Evolutionary conservation across 2,888 invertebrate genomes (phyloP).

Genomic region (Cephus rjabovi): DNA sequence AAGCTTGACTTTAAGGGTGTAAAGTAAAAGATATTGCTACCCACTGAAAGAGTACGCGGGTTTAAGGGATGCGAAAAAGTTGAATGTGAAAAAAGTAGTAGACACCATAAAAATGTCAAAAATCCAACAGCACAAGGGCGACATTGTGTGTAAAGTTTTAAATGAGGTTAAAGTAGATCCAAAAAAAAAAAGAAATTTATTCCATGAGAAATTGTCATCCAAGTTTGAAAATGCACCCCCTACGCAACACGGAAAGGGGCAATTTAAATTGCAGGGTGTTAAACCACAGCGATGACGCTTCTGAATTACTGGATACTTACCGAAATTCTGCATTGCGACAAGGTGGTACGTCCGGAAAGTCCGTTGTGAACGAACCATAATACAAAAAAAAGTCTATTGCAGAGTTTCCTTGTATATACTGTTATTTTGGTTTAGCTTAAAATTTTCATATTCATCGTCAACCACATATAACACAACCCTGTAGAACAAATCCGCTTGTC

Average conservation of each 20-base stretch:
- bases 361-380: slow-evolving; percentile 37
- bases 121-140: not conserved
- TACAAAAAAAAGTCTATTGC: not conserved
- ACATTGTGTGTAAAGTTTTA: not conserved
- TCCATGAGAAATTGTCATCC: not conserved
- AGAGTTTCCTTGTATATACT: too few species aligned
- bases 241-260: slow-evolving; percentile 31
- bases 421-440: not conserved
- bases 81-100: not conserved
- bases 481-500: not conserved
- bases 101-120: not conserved
- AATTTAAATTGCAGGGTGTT: slow-evolving; percentile 54
- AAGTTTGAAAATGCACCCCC: slow-evolving; percentile 14
- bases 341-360: slow-evolving; percentile 17
- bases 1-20: not conserved
- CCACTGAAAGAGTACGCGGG: too few species aligned
- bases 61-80: not conserved
- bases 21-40: not conserved
- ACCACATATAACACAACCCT: not conserved
- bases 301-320: slow-evolving; percentile 60
- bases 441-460: not conserved
- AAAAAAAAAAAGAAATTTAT: not conserved
- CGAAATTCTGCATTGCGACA: slow-evolving; percentile 57
- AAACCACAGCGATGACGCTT: slow-evolving; percentile 54
- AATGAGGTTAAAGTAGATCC: not conserved